Percentiles rank a stretch among this genome's conserved stretches.
These are phyloP conservation scores for Hybos culiciformis DNA, from an alignment of 2,888 invertebrate genomes.

Conservation along the genomic window DNA sequence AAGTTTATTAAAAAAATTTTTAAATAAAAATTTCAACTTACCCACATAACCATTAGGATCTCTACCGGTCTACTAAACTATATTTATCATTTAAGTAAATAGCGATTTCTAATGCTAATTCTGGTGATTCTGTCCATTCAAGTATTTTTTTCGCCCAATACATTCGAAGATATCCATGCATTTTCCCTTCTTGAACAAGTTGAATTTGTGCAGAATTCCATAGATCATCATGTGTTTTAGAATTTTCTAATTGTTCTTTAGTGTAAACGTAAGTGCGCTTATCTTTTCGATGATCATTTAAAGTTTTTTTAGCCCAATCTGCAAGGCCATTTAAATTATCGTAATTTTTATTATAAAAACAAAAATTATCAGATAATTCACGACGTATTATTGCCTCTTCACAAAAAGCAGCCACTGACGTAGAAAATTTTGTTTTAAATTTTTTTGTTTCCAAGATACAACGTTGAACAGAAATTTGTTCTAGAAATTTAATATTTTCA, in stretches of 20 bases:
- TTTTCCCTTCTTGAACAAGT: conserved; percentile 69
- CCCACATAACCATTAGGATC: conserved; percentile 88
- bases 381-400: conserved; percentile 79
- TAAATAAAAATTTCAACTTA: too few relatives aligned
- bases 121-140: conserved; percentile 74
- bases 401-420: conserved; percentile 63
- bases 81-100: conserved; percentile 79
- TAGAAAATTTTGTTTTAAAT: conserved; percentile 45
- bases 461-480: conserved; percentile 73
- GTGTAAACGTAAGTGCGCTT: conserved; percentile 62
- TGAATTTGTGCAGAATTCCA: conserved; percentile 87
- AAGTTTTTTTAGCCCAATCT: conserved; percentile 66
- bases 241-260: conserved; percentile 52
- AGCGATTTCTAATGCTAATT: conserved; percentile 60
- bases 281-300: conserved; percentile 67
- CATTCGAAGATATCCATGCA: conserved; percentile 87
- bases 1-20: too few relatives aligned
- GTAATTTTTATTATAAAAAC: conserved; percentile 74
- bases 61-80: conserved; percentile 71
- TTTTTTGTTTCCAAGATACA: conserved; percentile 58
- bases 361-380: conserved; percentile 82
- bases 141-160: conserved; percentile 93
- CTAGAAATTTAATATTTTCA: conserved; percentile 37
- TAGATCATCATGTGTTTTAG: conserved; percentile 69
- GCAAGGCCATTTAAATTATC: conserved; percentile 65